phyloP scores from a whole-genome alignment of 2,888 invertebrate genomes.

The Apamea crenata region DNA sequence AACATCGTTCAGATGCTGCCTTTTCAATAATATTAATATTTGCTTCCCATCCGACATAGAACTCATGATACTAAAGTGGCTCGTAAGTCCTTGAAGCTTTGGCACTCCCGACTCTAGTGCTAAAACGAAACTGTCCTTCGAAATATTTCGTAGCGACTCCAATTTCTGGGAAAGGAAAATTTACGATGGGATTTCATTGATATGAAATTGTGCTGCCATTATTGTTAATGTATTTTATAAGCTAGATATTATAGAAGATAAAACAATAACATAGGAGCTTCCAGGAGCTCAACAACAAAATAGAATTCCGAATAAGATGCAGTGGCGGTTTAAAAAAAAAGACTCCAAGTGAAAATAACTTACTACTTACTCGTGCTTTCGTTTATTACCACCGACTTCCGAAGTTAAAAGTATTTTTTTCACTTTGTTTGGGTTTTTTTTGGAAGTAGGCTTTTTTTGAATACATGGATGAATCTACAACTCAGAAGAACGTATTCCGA shows the following conservation, averaged over 20 bases:
- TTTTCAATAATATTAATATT: conserved; percentile 73
- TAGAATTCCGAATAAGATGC: no score
- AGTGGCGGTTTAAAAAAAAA: no score
- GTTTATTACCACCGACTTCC: background rate
- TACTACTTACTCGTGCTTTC: no score
- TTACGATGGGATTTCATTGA: conserved; percentile 11
- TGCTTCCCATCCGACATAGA: conserved; percentile 73
- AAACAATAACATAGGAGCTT: no score
- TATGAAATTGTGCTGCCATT: background rate
- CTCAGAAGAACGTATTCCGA: background rate
- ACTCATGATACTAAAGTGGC: conserved; percentile 72
- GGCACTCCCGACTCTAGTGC: conserved; percentile 71
- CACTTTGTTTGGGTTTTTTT: no score
- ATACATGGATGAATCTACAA: no score
- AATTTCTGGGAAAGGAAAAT: conserved; percentile 74
- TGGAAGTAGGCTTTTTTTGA: background rate
- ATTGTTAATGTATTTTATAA: background rate
- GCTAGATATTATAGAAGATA: no score
- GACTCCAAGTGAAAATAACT: no score
- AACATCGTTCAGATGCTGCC: conserved; percentile 54
- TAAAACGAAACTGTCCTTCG: conserved; percentile 72
- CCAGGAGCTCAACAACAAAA: no score
- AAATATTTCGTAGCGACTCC: conserved; percentile 64
- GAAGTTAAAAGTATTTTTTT: background rate
- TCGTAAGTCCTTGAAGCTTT: conserved; percentile 66